Evolutionary conservation across 2,888 invertebrate species (phyloP), one percentile per base, ranked within the genome.

Genomic region (Schizotus pectinicornis): DNA sequence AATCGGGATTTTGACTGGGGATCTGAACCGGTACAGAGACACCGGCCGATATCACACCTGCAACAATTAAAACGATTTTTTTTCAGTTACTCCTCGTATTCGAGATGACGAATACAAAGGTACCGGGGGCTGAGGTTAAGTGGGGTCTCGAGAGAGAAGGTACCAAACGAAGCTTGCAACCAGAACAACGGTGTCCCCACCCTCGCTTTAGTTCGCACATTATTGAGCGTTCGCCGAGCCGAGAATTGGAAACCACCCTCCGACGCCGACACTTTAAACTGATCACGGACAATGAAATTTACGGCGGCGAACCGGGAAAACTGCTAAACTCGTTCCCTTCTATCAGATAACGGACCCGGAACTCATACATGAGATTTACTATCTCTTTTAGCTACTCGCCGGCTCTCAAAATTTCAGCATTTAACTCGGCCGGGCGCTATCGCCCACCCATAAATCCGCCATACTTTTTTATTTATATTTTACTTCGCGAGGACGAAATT

Each of bases 21-120:
- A 94, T 94, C 84, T 95, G 94, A 62, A 94, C 92, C 43, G 94
- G 95, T 50, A 94, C 94, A 60, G 93, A 93, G 48, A 95, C 93
- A 22, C 94, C 94, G 59, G 94, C 94, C 59, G 94, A 94, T 84
- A 95, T 94, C 72, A 94, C 92, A 78, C 94, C 94, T 94, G 84
- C 41, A 83, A 81, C 73, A 71, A 73, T 63, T 48, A 62, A 36
- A 51, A 54, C 38, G n/a, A 22, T 36, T 35, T 30, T 39, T 9
- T 12, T 8, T 13, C 13, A 9, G 11, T 39, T 2, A 9, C 7
- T 39, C 7, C n/a, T 3, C 3, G 22, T 14, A 43, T 43, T 39
- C 3, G 12, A 39, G 39, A 8, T 39, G 13, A 9, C 9, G 38
- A 13, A 3, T 2, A 11, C 8, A 52, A 52, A 43, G 33, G 35